Evolutionary conservation across 53 echinoderm and acorn worm species (phyloP).

Genomic region (Holothuria leucospilota): DNA sequence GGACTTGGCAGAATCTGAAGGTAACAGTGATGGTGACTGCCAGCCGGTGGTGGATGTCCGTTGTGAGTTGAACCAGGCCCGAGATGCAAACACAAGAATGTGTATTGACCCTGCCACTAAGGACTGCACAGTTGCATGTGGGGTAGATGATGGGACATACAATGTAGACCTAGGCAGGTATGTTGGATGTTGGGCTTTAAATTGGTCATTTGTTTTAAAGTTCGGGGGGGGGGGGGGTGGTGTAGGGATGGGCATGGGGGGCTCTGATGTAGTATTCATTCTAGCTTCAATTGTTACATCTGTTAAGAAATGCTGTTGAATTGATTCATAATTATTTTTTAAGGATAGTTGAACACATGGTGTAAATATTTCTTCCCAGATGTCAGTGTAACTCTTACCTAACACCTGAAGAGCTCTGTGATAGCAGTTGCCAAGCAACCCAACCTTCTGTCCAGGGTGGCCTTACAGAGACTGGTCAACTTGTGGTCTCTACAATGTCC

Average conservation of each 20-base stretch:
- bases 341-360: background rate
- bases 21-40: slow-evolving; percentile 88
- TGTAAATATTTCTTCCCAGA: slow-evolving; percentile 43
- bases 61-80: slow-evolving; percentile 77
- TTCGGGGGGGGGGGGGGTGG: too few species aligned
- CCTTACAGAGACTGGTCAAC: slow-evolving; percentile 69
- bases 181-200: background rate
- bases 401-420: slow-evolving; percentile 78
- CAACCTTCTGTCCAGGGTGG: slow-evolving; percentile 71
- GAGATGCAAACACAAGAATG: slow-evolving; percentile 74
- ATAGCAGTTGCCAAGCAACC: slow-evolving; percentile 56
- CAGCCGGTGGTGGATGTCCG: slow-evolving; percentile 85
- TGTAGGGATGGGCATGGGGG: too few species aligned
- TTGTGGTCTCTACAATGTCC: slow-evolving; percentile 67
- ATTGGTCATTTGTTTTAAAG: too few species aligned
- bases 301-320: too few species aligned
- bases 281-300: too few species aligned
- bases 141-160: slow-evolving; percentile 65
- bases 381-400: slow-evolving; percentile 80
- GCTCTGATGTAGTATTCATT: too few species aligned
- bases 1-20: slow-evolving; percentile 71
- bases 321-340: background rate
- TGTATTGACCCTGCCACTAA: slow-evolving; percentile 71
- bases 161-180: slow-evolving; percentile 84
- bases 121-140: slow-evolving; percentile 73